Base-by-base conservation (phyloP, 2,888 invertebrate genomes). In the Plagodis dolabraria region DNA sequence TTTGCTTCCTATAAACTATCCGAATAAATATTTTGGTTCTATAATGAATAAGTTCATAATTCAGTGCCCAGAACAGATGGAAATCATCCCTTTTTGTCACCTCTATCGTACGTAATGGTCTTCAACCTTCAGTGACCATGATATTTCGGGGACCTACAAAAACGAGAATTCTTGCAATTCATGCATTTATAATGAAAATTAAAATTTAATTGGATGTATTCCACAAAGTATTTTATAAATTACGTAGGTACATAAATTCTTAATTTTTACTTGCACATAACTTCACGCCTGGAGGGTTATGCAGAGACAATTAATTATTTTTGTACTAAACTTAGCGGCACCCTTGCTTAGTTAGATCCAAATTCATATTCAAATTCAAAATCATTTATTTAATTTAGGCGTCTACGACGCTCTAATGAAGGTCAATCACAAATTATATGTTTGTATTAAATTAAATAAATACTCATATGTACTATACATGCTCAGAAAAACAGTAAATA, bases 11-110 rank as follows among this genome's bases (percentile, higher is more conserved):
- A 38, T 38, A 5, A 38, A 38, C 7, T 2, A 2, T 9, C 5
- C 7, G 1, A 0, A 38, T 4, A 9, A 8, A 7, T 8, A 34
- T 8, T 4, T 12, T 52, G 52, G 52, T 52, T 44, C 42, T 36
- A 4, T 48, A 12, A 4, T 43, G 54, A 38, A 71, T 70, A 52
- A 68, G 12, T 5, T 22, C 46, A 2, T 33, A 51, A 63, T 40
- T 22, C 7, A 33, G 53, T 60, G 49, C 70, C 69, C 71, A 68
- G 65, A 70, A 48, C 33, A n/a, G 40, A 49, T 71, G 57, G 47
- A 71, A 72, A 74, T 76, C 75, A 69, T 43, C 12, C 6, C 66
- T 72, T 74, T 72, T 72, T 73, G 70, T 74, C 74, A 69, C 65
- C 22, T 9, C 46, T 48, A 57, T 57, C 52, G 50, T 56, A 63